These are phyloP conservation scores for Gavia stellata DNA, from an alignment of 2,113 vertebrate genomes.

Conservation along the genomic window DNA sequence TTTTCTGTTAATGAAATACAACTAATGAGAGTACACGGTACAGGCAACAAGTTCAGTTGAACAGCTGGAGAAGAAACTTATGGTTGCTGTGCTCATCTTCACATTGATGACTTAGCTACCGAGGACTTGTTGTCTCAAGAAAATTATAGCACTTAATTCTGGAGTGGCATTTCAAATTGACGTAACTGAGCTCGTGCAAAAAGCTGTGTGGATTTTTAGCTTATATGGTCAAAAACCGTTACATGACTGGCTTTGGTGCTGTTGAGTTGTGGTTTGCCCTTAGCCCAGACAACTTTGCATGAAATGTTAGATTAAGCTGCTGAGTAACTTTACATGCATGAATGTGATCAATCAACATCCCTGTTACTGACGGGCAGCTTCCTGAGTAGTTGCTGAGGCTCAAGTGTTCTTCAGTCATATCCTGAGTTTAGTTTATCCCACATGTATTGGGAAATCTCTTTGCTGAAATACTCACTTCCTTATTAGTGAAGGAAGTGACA, in stretches of 20 bases:
- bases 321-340: neutral
- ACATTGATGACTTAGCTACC: neutral
- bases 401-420: slow-evolving; percentile 11
- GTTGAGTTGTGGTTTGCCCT: slow-evolving; percentile 1
- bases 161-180: neutral
- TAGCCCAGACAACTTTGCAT: neutral
- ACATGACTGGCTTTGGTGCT: neutral
- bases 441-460: neutral
- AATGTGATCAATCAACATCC: neutral
- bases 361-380: neutral
- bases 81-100: neutral
- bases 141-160: neutral
- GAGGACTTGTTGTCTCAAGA: neutral
- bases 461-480: neutral
- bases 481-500: neutral
- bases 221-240: neutral
- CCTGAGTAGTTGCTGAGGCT: neutral
- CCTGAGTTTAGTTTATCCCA: slow-evolving; percentile 24
- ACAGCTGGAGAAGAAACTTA: neutral
- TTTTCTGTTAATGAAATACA: neutral
- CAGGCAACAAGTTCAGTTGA: neutral
- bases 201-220: neutral
- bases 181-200: neutral
- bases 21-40: neutral
- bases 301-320: neutral